Evolutionary conservation across 2,888 invertebrate genomes (phyloP), one percentile per base, ranked within the genome.

Genomic region (Neria commutata): DNA sequence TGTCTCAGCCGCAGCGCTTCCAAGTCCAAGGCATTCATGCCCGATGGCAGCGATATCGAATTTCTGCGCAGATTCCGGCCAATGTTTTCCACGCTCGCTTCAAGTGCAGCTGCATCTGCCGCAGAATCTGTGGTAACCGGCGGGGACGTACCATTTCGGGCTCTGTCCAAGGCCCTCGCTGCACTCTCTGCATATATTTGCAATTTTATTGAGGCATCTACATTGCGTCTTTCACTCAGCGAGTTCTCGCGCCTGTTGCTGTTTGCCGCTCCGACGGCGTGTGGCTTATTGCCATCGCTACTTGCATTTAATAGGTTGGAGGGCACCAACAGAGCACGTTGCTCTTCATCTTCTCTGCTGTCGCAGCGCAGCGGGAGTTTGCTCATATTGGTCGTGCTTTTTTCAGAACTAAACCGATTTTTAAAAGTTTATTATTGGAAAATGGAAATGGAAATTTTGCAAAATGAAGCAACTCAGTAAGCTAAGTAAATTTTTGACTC

Each of bases 11-110:
- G 85, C 54, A 88, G 68, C 6, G 86, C 85, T 68, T 87, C 85
- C 66, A 85, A 67, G 60, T 89, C 89, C 77, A 91, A 81, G 54
- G 88, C 87, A 72, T 90, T 88, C 58, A 92, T 82, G 65, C 81
- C 82, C 63, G 85, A 85, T 2, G 92, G 92, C 84, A 92, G 84
- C 2, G 91, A 91, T 62, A 90, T 88, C 2, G 91, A 90, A 67
- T 90, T 89, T 66, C 89, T 85, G 51, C 90, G 84, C 52, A 87
- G 69, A 16, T 62, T 61, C 3, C 68, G 66, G 17, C 65, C 59
- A 29, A 64, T 55, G 61, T 64, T 63, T 45, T 61, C 59, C 1
- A 56, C 61, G n/a, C 55, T 60, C 37, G 58, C 54, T 19, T 61
- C 11, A 23, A 63, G 58, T 40, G 21, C n/a, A 3, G 2, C 17